phyloP scores from a whole-genome alignment of 2,888 invertebrate genomes.

The Cynaeus angustus region DNA sequence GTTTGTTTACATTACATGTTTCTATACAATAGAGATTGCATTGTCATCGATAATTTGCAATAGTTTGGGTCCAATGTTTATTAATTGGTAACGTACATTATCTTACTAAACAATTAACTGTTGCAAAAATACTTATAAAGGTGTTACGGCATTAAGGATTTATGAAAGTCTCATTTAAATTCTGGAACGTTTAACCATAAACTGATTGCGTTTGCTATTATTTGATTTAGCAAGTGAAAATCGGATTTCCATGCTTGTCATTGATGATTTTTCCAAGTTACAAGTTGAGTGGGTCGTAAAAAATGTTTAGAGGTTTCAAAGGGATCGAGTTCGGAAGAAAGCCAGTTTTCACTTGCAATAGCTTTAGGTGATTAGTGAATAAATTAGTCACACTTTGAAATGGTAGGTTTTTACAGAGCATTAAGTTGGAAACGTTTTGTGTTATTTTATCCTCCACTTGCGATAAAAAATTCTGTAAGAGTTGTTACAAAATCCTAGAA shows the following conservation, averaged over 20 bases:
- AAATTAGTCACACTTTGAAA: not conserved
- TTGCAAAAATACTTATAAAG: conserved; percentile 27
- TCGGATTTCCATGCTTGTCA: conserved; percentile 19
- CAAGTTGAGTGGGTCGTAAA: conserved; percentile 7
- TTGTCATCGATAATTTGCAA: conserved; percentile 26
- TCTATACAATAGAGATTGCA: conserved; percentile 10
- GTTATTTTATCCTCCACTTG: conserved; percentile 24
- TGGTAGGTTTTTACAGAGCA: not conserved
- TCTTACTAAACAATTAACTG: conserved; percentile 30
- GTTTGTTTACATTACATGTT: conserved; percentile 15
- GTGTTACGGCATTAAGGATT: conserved; percentile 13
- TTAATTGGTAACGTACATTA: conserved; percentile 17
- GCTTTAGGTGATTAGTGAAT: conserved; percentile 8
- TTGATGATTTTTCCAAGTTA: conserved; percentile 14
- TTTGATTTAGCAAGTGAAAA: conserved; percentile 12
- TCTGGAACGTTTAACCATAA: conserved; percentile 19
- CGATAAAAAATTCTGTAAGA: conserved; percentile 1
- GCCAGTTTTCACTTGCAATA: not conserved
- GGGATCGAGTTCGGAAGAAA: conserved; percentile 13
- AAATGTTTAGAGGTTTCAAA: conserved; percentile 8
- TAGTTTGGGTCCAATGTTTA: conserved; percentile 24
- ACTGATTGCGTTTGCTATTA: conserved; percentile 20
- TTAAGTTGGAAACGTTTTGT: not conserved
- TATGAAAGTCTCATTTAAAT: conserved; percentile 36
- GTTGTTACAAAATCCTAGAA: not conserved